Percentiles rank a stretch among this genome's conserved stretches.
These are phyloP conservation scores for Aphelenchoides bicaudatus DNA, from an alignment of 2,888 invertebrate species.

Conservation along the genomic window DNA sequence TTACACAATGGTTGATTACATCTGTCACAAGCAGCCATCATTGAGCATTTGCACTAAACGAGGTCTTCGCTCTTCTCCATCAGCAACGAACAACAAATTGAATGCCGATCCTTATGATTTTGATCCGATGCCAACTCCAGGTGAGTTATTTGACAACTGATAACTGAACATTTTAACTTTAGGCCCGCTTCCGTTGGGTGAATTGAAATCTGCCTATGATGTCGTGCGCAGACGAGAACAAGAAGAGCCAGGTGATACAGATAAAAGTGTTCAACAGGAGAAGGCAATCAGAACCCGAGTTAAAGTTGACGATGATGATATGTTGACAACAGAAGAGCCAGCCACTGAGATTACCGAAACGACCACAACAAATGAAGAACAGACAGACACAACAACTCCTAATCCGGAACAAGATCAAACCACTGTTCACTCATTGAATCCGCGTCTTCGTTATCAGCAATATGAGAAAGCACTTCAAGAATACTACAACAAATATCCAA, in stretches of 20 bases:
- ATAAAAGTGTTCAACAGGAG: background rate
- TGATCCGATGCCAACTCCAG: constrained; percentile 11
- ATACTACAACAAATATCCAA: too few relatives aligned
- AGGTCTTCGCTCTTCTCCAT: background rate
- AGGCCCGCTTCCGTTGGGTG: too few relatives aligned
- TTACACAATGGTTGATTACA: constrained; percentile 12
- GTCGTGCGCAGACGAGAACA: background rate
- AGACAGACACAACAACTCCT: too few relatives aligned
- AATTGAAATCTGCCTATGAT: too few relatives aligned
- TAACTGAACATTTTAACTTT: too few relatives aligned
- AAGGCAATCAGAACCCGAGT: background rate
- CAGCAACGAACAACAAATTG: background rate
- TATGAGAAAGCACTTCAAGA: too few relatives aligned
- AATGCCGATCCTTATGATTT: too few relatives aligned
- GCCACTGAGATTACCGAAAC: background rate
- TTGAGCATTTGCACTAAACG: background rate
- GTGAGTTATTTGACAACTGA: background rate
- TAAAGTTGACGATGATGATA: too few relatives aligned
- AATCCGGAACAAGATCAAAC: too few relatives aligned
- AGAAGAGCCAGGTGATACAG: background rate
- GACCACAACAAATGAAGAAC: too few relatives aligned
- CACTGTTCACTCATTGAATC: too few relatives aligned
- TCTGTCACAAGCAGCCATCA: constrained; percentile 1
- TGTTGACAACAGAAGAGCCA: background rate
- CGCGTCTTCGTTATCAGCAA: too few relatives aligned